Conservation (phyloP, 2,888 invertebrate species). For the Electrophaes corylata region DNA sequence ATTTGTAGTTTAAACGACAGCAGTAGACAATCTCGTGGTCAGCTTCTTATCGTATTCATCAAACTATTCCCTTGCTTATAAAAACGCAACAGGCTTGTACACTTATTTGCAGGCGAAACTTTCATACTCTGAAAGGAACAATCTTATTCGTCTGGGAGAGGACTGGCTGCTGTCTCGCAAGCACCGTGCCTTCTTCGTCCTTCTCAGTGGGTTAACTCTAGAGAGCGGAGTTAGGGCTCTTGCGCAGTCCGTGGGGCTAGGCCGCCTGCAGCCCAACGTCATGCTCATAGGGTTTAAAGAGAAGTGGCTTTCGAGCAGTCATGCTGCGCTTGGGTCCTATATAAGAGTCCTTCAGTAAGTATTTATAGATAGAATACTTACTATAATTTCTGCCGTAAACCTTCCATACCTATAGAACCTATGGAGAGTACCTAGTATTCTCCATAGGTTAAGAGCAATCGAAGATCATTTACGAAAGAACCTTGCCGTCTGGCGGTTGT, state of each 20-base stretch:
- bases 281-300: constrained; percentile 96
- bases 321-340: constrained; percentile 90
- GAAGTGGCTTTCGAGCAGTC: constrained; percentile 91
- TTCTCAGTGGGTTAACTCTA: constrained; percentile 88
- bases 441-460: too few relatives aligned
- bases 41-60: too few relatives aligned
- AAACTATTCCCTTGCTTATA: not conserved
- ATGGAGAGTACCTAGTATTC: too few relatives aligned
- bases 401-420: too few relatives aligned
- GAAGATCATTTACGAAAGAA: too few relatives aligned
- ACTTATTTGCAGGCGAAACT: constrained; percentile 1
- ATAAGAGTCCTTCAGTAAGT: constrained; percentile 96
- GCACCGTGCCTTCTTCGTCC: constrained; percentile 93
- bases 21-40: too few relatives aligned
- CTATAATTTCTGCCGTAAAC: too few relatives aligned
- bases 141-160: constrained; percentile 75
- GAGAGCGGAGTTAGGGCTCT: constrained; percentile 91
- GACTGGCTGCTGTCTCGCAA: constrained; percentile 91
- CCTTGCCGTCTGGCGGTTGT: too few relatives aligned
- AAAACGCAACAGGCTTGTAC: not conserved
- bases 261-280: constrained; percentile 95
- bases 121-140: constrained; percentile 20
- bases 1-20: too few relatives aligned
- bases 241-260: constrained; percentile 94
- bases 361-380: too few relatives aligned